A percentile compares a stretch with the other conserved stretches of the same genome.
These are phyloP conservation scores for Psilopsiagon aurifrons DNA, from an alignment of 2,113 vertebrate genomes.

Conservation along the genomic window DNA sequence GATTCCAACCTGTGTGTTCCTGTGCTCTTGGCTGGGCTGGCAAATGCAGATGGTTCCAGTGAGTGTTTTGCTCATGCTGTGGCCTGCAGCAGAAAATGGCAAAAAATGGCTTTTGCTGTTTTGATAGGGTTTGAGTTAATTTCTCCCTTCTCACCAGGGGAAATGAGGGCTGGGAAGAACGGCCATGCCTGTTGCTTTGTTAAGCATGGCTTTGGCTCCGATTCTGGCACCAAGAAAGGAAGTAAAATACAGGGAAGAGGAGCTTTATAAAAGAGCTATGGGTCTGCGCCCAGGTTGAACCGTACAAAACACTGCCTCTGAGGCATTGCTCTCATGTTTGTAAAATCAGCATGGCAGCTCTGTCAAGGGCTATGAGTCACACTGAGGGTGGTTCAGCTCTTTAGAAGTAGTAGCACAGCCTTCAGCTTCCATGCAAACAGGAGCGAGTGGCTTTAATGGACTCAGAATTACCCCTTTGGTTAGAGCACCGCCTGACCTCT, in stretches of 20 bases:
- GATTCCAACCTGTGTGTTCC: conserved; percentile 4
- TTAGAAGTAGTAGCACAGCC: conserved; percentile 5
- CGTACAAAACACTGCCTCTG: background rate
- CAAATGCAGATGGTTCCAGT: background rate
- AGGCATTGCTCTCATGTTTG: conserved; percentile 34
- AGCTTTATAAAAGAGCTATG: conserved; percentile 13
- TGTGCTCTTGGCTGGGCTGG: conserved; percentile 8
- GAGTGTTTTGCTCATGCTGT: background rate
- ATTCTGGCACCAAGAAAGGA: conserved; percentile 16
- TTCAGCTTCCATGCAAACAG: background rate
- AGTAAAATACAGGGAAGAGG: conserved; percentile 54
- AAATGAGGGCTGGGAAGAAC: conserved; percentile 37
- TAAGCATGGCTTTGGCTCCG: background rate
- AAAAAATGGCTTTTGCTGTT: conserved; percentile 14
- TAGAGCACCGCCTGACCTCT: conserved; percentile 11
- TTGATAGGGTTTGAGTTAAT: conserved; percentile 7
- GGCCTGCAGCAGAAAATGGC: background rate
- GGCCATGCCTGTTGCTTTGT: conserved; percentile 51
- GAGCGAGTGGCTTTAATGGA: background rate
- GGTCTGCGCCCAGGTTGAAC: conserved; percentile 18
- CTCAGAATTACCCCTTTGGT: conserved; percentile 21
- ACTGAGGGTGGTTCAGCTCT: conserved; percentile 50
- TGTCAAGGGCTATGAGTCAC: conserved; percentile 39
- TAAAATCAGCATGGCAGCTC: conserved; percentile 59
- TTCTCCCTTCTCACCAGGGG: conserved; percentile 3